Percentiles rank a stretch among this genome's conserved stretches.
Evolutionary conservation across 2,797 vertebrate genomes (phyloP).

Genomic region (Podarcis lilfordi): DNA sequence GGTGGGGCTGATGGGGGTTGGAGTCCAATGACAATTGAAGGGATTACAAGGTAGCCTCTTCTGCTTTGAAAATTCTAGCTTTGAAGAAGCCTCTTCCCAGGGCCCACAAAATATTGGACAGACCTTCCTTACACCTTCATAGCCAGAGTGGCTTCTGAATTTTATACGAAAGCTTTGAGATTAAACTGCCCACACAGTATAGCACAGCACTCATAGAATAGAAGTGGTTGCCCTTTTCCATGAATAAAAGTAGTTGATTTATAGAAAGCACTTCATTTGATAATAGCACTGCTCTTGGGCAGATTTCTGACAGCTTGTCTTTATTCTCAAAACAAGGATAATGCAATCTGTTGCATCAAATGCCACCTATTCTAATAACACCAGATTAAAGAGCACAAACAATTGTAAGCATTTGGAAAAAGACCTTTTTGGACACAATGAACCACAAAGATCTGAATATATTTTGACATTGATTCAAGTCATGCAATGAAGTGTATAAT

Average conservation of each 20-base stretch:
- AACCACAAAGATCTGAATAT: conserved; percentile 19
- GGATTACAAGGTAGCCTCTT: too few relatives aligned
- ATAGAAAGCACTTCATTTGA: not conserved
- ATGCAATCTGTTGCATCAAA: conserved; percentile 28
- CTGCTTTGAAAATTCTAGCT: not conserved
- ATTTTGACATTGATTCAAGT: conserved; percentile 32
- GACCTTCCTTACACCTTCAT: not conserved
- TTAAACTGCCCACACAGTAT: not conserved
- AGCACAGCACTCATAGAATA: not conserved
- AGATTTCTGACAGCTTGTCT: conserved; percentile 7
- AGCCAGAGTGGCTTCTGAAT: not conserved
- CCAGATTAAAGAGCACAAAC: not conserved
- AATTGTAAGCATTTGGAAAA: not conserved
- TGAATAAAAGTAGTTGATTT: not conserved
- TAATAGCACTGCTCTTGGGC: not conserved
- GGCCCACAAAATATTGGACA: not conserved
- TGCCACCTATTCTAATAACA: not conserved
- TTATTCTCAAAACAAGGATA: conserved; percentile 28
- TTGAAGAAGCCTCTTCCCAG: not conserved
- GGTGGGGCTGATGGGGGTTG: too few relatives aligned
- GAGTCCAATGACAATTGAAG: too few relatives aligned
- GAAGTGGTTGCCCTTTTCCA: not conserved
- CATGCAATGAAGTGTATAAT: conserved; percentile 18
- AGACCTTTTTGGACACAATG: not conserved
- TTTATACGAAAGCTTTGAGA: not conserved